phyloP scores from a whole-genome alignment of 2,797 vertebrate genomes.

The Tolypeutes matacus region DNA sequence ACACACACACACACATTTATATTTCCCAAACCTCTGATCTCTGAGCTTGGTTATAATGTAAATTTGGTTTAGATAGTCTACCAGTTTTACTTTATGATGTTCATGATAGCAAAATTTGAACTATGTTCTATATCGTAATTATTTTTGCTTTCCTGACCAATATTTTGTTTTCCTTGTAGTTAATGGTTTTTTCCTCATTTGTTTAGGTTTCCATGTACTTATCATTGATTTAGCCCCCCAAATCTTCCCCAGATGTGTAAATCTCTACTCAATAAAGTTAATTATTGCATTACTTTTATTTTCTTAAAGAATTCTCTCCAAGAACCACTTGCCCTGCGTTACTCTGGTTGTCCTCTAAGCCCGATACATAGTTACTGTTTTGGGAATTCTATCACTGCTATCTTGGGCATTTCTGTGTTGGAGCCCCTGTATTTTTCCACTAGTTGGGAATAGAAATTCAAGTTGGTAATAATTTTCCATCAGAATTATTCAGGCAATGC shows the following conservation, averaged over 20 bases:
- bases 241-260: neutral
- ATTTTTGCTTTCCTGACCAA: neutral
- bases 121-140: neutral
- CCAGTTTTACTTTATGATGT: constrained; percentile 1
- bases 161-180: neutral
- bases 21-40: neutral
- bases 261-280: neutral
- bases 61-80: neutral
- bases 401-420: neutral
- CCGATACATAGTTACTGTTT: neutral
- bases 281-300: neutral
- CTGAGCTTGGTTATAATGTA: neutral
- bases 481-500: neutral
- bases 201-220: neutral
- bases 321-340: neutral
- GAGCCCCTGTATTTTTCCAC: neutral
- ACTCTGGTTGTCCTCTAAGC: neutral
- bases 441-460: constrained; percentile 22
- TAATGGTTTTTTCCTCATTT: neutral
- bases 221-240: neutral
- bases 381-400: neutral
- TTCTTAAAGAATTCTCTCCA: neutral
- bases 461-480: constrained; percentile 11
- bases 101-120: neutral
- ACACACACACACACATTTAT: neutral